Base-by-base conservation (phyloP, 2,797 vertebrate genomes). In the Phalanger gymnotis region DNA sequence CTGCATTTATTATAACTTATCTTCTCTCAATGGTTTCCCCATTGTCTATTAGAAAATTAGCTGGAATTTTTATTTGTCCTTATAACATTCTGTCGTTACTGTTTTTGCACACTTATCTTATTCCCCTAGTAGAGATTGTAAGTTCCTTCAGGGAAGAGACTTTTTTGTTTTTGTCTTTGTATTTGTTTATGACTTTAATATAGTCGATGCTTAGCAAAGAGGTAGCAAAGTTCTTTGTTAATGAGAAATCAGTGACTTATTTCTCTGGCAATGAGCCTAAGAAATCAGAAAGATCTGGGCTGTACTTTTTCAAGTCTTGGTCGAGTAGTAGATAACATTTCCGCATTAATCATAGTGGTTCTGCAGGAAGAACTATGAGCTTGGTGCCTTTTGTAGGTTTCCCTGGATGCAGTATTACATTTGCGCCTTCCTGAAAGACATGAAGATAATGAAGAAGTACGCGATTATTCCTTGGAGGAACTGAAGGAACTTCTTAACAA, bases 401-500 rank as follows among this genome's bases (percentile, higher is more conserved):
- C 98, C 94, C 97, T 99, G 92, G 99, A 99, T 94, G 98, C 95
- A 0, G 99, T 99, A 34, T 96, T 99, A 90, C 95, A 30, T 96
- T 98, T 99, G 94, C 97, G 97, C 90, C 99, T 99, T n/a, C 98
- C 96, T 0, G 99, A 99, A 94, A 98, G 98, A 52, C 98, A 98
- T 0, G 98, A 98, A 3, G 98, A 96, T 0, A 91, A 92, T 0
- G 95, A 91, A 28, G 97, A 98, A 34, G 94, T 91, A 0, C 98
- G 99, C 47, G 90, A 57, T 14, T 99, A 99, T 96, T 99, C 99
- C 0, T 98, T 99, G 4, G 99, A 99, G 31, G 99, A 99, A 89
- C 98, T 99, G 47, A 98, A 98, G 5, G 99, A 99, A 40, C 98
- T 99, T 89, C 99, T 99, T 97, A 99, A 99, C 98, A 99, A 99